phyloP scores from a whole-genome alignment of 2,888 invertebrate species.

The Callinectes sapidus region DNA sequence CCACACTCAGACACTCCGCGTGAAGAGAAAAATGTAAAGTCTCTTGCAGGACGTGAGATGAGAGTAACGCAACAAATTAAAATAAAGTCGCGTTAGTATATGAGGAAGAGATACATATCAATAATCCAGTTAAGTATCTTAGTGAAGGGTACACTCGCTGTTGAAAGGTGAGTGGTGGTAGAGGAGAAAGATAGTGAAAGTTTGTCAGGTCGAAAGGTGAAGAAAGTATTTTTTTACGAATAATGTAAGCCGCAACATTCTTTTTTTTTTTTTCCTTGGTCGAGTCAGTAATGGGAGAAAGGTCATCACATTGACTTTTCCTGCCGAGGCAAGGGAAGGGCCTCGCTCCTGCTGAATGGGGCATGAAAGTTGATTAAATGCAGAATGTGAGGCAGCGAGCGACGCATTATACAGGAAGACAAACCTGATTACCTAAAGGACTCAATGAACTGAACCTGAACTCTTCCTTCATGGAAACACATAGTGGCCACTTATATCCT shows the following conservation, averaged over 20 bases:
- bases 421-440: neutral
- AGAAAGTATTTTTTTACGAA: neutral
- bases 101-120: neutral
- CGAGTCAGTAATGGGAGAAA: neutral
- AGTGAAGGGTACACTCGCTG: neutral
- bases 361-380: neutral
- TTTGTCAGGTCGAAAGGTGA: neutral
- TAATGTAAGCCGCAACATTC: conserved; percentile 5
- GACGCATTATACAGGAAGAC: neutral
- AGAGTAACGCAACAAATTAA: neutral
- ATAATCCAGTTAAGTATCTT: neutral
- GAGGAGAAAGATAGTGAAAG: conserved; percentile 21
- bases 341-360: neutral
- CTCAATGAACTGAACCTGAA: neutral
- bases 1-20: neutral
- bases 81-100: neutral
- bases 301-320: neutral
- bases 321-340: neutral
- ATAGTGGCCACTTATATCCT: neutral
- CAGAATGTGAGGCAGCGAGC: neutral
- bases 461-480: neutral
- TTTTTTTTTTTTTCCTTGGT: neutral
- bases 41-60: neutral
- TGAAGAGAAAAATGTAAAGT: neutral
- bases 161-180: neutral